Base-by-base conservation (phyloP, 2,888 invertebrate genomes). In the Pasiphila rectangulata region DNA sequence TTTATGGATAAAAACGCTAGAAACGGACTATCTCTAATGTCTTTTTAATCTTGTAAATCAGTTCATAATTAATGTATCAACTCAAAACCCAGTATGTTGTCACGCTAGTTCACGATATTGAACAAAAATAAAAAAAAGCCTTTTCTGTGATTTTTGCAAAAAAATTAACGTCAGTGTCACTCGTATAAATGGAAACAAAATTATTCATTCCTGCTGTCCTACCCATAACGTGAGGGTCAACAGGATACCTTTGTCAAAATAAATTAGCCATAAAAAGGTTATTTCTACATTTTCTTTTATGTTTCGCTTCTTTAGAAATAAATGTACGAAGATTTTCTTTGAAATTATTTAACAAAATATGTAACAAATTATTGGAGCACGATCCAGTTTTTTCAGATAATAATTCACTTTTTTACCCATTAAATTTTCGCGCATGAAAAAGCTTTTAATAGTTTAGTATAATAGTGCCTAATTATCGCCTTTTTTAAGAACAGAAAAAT, bases 161-260 rank as follows among this genome's bases (percentile, higher is more conserved):
- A 24, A 47, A 35, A 41, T 24, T 34, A 7, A 21, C 9, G 32
- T 47, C 38, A 32, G 12, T 13, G 29, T 40, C 39, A 35, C 34
- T 49, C 42, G 35, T 50, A 36, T 37, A 54, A n/a, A 56, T 48
- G 30, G 46, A 46, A 56, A 55, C 46, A 51, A 56, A 56, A 51
- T 55, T 56, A 56, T 53, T 59, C 53, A 53, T 59, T 53, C 47
- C 23, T 51, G 48, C 49, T 59, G 59, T 56, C 54, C 51, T 43
- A 51, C 51, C 52, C 48, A 37, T 42, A 47, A 54, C 48, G 52
- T 43, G 39, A 36, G 53, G 56, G 56, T 53, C 57, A 58, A 56
- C 59, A 40, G 46, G 47, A 46, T 56, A 56, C 59, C 59, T 56
- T 54, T 59, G 56, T 59, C 59, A 59, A 59, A 59, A 59, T 59